These are phyloP conservation scores for Temnothorax rugatulus DNA, from an alignment of 2,888 invertebrate species.

Conservation along the genomic window DNA sequence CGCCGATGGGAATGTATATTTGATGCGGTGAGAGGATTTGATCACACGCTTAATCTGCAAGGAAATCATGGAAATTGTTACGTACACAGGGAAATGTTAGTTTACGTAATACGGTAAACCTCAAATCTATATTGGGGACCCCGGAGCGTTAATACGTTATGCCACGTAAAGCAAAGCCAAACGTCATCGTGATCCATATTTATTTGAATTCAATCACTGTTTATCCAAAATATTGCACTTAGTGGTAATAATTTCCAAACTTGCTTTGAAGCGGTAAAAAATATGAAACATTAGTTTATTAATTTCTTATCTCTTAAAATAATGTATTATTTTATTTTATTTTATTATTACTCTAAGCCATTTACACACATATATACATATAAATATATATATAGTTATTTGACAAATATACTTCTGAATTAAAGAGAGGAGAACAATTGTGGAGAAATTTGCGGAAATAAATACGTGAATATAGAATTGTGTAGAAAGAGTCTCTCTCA, in stretches of 20 bases:
- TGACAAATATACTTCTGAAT: not conserved
- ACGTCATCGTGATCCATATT: constrained; percentile 2
- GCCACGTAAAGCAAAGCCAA: not conserved
- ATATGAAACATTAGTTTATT: not conserved
- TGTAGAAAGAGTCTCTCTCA: not conserved
- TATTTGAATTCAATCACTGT: not conserved
- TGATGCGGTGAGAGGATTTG: constrained; percentile 48
- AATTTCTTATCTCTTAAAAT: not conserved
- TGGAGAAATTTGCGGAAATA: not conserved
- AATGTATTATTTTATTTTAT: not conserved
- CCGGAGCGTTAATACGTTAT: not conserved
- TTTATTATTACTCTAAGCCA: not conserved
- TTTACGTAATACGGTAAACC: constrained; percentile 50
- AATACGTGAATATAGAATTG: constrained; percentile 1
- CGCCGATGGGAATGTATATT: constrained; percentile 45
- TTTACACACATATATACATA: not conserved
- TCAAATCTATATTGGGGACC: constrained; percentile 29
- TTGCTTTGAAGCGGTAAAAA: not conserved
- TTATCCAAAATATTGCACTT: not conserved
- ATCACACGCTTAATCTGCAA: constrained; percentile 56
- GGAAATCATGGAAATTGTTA: constrained; percentile 58
- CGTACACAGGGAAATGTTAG: constrained; percentile 53
- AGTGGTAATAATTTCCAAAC: not conserved
- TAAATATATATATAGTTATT: not conserved
- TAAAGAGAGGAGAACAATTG: not conserved